Evolutionary conservation across 2,797 vertebrate species (phyloP).

Genomic region (Pangasius mekongensis): DNA sequence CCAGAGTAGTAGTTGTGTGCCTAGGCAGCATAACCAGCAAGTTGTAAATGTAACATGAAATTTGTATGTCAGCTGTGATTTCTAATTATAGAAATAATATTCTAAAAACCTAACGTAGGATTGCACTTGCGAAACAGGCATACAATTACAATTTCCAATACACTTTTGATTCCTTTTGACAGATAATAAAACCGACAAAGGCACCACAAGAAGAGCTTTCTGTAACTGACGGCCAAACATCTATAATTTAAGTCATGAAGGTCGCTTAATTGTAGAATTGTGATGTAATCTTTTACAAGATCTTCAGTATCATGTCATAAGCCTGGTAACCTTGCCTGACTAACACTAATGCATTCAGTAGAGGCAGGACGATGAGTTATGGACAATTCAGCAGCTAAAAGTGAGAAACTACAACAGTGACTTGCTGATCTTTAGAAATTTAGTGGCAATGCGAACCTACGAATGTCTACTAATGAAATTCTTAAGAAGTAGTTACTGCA

Average conservation of each 20-base stretch:
- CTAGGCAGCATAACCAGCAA: neutral
- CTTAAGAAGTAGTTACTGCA: conserved; percentile 36
- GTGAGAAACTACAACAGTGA: conserved; percentile 1
- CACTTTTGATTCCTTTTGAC: neutral
- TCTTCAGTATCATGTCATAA: neutral
- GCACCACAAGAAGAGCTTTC: conserved; percentile 24
- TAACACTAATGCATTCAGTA: neutral
- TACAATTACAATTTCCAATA: neutral
- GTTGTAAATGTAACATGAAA: neutral
- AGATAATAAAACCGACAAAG: neutral
- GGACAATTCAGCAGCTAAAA: conserved; percentile 9
- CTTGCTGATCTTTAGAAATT: neutral
- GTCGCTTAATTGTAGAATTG: neutral
- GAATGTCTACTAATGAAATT: neutral
- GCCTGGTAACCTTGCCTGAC: neutral
- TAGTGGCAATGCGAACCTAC: neutral
- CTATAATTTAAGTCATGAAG: neutral
- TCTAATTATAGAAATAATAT: neutral
- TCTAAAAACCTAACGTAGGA: neutral
- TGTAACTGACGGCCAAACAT: neutral
- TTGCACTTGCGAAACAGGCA: conserved; percentile 4
- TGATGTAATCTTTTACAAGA: neutral
- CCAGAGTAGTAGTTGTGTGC: neutral
- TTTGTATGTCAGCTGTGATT: neutral
- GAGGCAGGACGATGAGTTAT: neutral